Percentiles rank a stretch among this genome's conserved stretches.
Conservation (phyloP, 1,140 invertebrate genomes). For the Pinna nobilis region DNA sequence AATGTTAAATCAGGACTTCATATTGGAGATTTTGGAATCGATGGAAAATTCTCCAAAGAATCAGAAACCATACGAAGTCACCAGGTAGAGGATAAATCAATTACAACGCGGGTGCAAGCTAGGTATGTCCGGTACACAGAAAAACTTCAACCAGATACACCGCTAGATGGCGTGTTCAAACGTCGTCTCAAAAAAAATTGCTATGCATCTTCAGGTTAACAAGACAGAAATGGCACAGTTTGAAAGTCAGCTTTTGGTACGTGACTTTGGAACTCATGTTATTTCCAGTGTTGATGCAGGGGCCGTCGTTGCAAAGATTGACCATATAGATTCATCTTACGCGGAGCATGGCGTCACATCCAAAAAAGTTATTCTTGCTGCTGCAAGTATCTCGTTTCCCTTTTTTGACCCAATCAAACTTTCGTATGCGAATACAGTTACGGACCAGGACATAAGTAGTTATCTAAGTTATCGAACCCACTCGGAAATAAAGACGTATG, state of each 20-base stretch:
- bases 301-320: slow-evolving; percentile 39
- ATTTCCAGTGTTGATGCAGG: slow-evolving; percentile 54
- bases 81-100: slow-evolving; percentile 55
- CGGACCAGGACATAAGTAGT: slow-evolving; percentile 58
- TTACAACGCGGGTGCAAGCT: slow-evolving; percentile 57
- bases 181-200: slow-evolving; percentile 51
- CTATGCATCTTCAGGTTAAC: slow-evolving; percentile 45
- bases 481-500: slow-evolving; percentile 26
- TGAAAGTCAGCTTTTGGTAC: slow-evolving; percentile 55
- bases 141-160: slow-evolving; percentile 54
- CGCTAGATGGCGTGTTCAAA: slow-evolving; percentile 46
- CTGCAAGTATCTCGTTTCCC: slow-evolving; percentile 33
- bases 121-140: slow-evolving; percentile 57
- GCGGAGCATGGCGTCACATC: background rate
- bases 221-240: slow-evolving; percentile 53
- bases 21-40: slow-evolving; percentile 43
- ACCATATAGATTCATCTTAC: slow-evolving; percentile 32
- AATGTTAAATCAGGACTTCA: slow-evolving; percentile 56
- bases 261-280: slow-evolving; percentile 65
- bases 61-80: slow-evolving; percentile 46
- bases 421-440: no score
- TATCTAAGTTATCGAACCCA: slow-evolving; percentile 26
- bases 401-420: no score
- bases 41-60: slow-evolving; percentile 60
- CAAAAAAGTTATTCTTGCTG: slow-evolving; percentile 28